Percentiles rank a stretch among this genome's conserved stretches.
Conservation (phyloP, 2,888 invertebrate genomes). For the Saturnia pavonia region DNA sequence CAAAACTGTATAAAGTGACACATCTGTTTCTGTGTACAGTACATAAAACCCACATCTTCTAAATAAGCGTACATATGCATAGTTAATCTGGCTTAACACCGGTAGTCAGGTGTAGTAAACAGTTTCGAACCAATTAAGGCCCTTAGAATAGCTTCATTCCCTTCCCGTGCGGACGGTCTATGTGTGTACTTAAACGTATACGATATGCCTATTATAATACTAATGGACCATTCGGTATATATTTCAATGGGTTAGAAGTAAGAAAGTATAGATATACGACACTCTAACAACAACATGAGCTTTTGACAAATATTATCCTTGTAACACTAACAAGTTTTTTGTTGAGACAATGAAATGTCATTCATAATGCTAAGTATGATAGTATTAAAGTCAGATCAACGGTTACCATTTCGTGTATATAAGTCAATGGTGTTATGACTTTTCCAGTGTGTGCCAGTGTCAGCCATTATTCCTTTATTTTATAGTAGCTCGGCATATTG, state of each 20-base stretch:
- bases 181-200: neutral
- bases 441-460: too few relatives aligned
- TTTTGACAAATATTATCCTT: neutral
- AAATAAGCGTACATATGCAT: constrained; percentile 39
- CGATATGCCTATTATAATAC: neutral
- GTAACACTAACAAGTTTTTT: too few relatives aligned
- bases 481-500: too few relatives aligned
- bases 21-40: constrained; percentile 9
- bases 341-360: too few relatives aligned
- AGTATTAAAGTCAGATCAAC: too few relatives aligned
- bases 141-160: constrained; percentile 40
- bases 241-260: neutral
- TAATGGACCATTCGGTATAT: neutral
- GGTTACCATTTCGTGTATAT: too few relatives aligned
- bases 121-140: constrained; percentile 44
- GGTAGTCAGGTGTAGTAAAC: constrained; percentile 55
- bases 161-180: constrained; percentile 21
- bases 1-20: neutral
- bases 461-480: too few relatives aligned
- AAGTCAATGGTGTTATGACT: too few relatives aligned
- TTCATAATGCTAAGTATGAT: too few relatives aligned
- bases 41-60: constrained; percentile 22
- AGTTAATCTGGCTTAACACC: constrained; percentile 50
- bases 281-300: neutral
- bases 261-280: neutral